Base-by-base conservation (phyloP, 2,888 invertebrate species). In the Melanchra persicariae region DNA sequence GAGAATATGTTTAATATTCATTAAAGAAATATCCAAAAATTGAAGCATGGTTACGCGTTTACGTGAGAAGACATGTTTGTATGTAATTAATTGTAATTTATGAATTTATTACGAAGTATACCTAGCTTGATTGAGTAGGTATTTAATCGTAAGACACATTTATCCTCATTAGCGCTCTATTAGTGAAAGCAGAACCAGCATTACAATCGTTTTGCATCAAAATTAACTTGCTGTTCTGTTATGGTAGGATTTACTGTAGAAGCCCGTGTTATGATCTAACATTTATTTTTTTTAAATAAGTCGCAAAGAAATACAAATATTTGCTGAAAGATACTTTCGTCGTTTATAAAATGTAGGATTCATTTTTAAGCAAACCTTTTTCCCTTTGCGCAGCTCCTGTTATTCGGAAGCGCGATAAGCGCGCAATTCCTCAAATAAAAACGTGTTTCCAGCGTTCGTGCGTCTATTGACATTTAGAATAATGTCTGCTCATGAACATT, bases 391-490 rank as follows among this genome's bases (percentile, higher is more conserved):
- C 57, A 47, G 61, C 4, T 30, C 40, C 24, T 24, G 22, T 58
- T 60, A 77, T 51, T 73, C 30, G 51, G 45, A 49, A 57, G 52
- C n/a, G 51, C 43, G 47, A 55, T 65, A 69, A 77, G 74, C 43
- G 62, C 66, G 19, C 57, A 63, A 58, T 77, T 74, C 55, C 37
- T 67, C 60, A 70, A 66, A 69, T 66, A 57, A 60, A 55, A 58
- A 74, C 45, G 10, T 63, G 43, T 43, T 67, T 37, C 49, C 60
- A 65, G 26, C 45, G 51, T 57, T 66, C 43, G 34, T 52, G 62
- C 26, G 51, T 22, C 43, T 59, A 77, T 75, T 75, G 70, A 77
- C 70, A 70, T 79, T 80, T 65, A 54, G 40, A 77, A 61, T 77
- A 77, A 74, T 66, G 49, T 26, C 55, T 70, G 43, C 34, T 68